phyloP scores from a whole-genome alignment of 1,140 invertebrate species.

The Drosophila virilis region DNA sequence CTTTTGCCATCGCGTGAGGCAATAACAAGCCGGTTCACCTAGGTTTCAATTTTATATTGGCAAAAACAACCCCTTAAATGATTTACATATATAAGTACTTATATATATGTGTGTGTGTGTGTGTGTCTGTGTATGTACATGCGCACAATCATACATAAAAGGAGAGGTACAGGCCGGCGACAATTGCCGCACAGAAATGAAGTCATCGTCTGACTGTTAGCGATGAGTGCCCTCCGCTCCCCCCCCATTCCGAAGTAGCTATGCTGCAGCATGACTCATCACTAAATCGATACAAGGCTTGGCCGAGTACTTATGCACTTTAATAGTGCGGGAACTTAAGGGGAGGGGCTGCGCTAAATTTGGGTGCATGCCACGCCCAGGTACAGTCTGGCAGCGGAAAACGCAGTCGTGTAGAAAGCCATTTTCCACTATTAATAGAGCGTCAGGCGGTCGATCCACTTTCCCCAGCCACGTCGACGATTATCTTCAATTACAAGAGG shows the following conservation, averaged over 20 bases:
- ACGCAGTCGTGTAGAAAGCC: conserved; percentile 54
- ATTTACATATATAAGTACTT: background rate
- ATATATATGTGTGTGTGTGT: conserved; percentile 6
- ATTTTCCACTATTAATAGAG: conserved; percentile 55
- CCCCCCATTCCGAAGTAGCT: background rate
- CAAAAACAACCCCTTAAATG: conserved; percentile 54
- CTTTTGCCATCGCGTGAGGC: background rate
- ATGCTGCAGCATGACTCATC: conserved; percentile 66
- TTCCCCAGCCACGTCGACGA: conserved; percentile 44
- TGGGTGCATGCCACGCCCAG: conserved; percentile 29
- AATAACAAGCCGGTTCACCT: conserved; percentile 64
- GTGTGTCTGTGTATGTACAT: conserved; percentile 3
- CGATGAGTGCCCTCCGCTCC: background rate
- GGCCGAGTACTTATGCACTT: background rate
- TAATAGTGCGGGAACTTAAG: conserved; percentile 7
- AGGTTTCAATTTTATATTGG: conserved; percentile 47
- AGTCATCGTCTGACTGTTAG: conserved; percentile 54
- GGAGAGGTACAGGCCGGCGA: conserved; percentile 1
- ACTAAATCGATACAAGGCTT: conserved; percentile 29
- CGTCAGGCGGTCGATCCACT: conserved; percentile 38
- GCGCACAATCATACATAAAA: conserved; percentile 11
- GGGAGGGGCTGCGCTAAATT: conserved; percentile 17
- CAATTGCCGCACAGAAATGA: conserved; percentile 40
- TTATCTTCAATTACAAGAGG: conserved; percentile 3
- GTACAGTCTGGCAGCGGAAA: conserved; percentile 53